phyloP scores from a whole-genome alignment of 2,113 vertebrate genomes.

The Catharus fuscescens region DNA sequence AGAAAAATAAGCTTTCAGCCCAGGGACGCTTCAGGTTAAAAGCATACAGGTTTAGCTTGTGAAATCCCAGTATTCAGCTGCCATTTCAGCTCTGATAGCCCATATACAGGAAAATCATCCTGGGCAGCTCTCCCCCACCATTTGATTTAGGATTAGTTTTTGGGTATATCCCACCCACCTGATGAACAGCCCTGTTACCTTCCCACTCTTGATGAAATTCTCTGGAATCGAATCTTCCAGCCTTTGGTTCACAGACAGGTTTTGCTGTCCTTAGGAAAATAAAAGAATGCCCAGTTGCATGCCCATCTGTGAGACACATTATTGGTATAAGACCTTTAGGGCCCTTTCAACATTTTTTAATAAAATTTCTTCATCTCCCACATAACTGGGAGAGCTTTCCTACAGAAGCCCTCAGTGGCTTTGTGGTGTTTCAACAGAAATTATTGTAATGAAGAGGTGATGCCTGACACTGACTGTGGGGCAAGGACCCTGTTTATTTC shows the following conservation, averaged over 20 bases:
- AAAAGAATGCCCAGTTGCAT: not conserved
- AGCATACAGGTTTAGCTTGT: not conserved
- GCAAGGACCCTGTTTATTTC: not conserved
- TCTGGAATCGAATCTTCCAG: not conserved
- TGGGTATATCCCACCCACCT: not conserved
- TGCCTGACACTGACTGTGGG: not conserved
- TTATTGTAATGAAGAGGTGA: not conserved
- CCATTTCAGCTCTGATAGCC: not conserved
- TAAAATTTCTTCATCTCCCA: not conserved
- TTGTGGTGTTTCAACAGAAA: not conserved
- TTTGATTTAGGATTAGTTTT: not conserved
- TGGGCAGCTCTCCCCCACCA: not conserved
- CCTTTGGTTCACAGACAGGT: not conserved
- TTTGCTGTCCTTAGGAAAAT: not conserved
- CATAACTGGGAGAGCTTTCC: not conserved
- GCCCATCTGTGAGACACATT: not conserved
- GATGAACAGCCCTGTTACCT: not conserved
- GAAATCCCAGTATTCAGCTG: not conserved
- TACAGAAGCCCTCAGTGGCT: not conserved
- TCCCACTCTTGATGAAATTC: not conserved
- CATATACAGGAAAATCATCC: not conserved
- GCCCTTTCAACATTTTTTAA: not conserved
- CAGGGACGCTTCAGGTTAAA: not conserved
- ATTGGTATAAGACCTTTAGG: not conserved
- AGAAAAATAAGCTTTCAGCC: not conserved